phyloP scores from a whole-genome alignment of 1,140 invertebrate genomes.

The Parapsyche elsis region DNA sequence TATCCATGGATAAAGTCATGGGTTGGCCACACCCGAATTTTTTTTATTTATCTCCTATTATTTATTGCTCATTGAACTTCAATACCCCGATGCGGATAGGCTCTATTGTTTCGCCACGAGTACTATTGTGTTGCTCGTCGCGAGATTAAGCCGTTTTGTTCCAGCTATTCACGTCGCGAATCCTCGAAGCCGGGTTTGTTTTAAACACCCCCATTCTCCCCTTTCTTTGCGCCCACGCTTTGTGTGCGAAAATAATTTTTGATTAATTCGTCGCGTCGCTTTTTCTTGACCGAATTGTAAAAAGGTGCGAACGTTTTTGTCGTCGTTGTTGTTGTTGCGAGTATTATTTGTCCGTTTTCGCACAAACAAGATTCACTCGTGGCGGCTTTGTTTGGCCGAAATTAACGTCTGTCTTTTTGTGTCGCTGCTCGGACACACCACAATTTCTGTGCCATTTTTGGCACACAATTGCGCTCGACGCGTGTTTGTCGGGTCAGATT shows the following conservation, averaged over 20 bases:
- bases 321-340: too few relatives aligned
- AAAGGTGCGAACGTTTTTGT: neutral
- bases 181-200: neutral
- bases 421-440: neutral
- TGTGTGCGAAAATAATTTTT: conserved; percentile 16
- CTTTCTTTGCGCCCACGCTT: neutral
- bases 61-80: too few relatives aligned
- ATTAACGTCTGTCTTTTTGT: conserved; percentile 13
- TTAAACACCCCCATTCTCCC: neutral
- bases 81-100: neutral
- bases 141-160: conserved; percentile 25
- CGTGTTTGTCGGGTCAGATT: too few relatives aligned
- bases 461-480: too few relatives aligned
- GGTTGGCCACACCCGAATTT: too few relatives aligned
- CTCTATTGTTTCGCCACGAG: neutral
- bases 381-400: conserved; percentile 12
- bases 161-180: neutral
- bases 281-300: neutral
- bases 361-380: conserved; percentile 6
- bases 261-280: neutral
- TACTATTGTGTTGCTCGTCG: neutral
- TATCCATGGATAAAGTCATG: too few relatives aligned
- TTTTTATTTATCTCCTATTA: too few relatives aligned
- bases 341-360: neutral
- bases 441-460: neutral